A percentile compares a stretch with the other conserved stretches of the same genome.
Conservation (phyloP, 2,888 invertebrate genomes). For the Xylocampa areola region DNA sequence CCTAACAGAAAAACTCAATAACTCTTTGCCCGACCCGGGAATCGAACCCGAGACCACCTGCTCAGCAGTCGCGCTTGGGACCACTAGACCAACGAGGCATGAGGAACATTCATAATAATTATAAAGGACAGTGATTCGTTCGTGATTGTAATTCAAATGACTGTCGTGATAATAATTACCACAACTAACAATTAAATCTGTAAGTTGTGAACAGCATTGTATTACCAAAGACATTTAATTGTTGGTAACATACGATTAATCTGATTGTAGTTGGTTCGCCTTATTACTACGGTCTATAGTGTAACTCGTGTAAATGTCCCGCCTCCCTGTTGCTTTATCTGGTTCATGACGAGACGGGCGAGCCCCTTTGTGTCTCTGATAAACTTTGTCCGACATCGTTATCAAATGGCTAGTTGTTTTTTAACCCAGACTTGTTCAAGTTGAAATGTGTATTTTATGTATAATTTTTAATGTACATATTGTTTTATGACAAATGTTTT, state of each 20-base stretch:
- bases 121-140: not conserved
- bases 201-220: conserved; percentile 9
- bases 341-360: conserved; percentile 53
- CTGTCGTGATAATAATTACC: not conserved
- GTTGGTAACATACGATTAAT: conserved; percentile 28
- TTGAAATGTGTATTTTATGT: not conserved
- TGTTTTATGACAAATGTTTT: not conserved
- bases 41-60: no score
- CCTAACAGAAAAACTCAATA: no score
- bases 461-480: not conserved
- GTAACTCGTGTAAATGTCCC: conserved; percentile 22
- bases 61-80: no score
- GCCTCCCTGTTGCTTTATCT: conserved; percentile 38
- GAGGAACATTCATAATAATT: no score
- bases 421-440: conserved; percentile 8
- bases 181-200: conserved; percentile 16
- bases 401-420: conserved; percentile 46
- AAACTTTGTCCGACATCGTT: conserved; percentile 58
- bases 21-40: no score
- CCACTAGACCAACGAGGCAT: no score
- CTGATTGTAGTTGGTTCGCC: conserved; percentile 1
- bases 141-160: not conserved
- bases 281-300: conserved; percentile 9
- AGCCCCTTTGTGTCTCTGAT: conserved; percentile 60
- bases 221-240: conserved; percentile 3